phyloP scores from a whole-genome alignment of 2,113 vertebrate genomes.

The Haliaeetus leucogaster region DNA sequence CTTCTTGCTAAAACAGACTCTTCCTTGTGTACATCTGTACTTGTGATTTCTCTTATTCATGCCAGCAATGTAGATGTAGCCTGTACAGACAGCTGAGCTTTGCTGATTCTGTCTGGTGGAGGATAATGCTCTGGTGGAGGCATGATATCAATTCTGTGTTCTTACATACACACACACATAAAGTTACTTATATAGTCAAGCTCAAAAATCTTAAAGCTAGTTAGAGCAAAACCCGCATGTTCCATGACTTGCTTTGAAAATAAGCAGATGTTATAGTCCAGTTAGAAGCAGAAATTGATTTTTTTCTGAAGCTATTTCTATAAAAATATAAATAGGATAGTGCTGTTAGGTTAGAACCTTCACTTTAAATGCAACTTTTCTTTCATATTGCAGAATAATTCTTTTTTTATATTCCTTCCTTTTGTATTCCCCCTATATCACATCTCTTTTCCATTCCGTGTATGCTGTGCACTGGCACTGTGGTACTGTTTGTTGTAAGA shows the following conservation, averaged over 20 bases:
- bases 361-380: neutral
- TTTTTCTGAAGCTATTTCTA: neutral
- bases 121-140: neutral
- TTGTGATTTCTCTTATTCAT: neutral
- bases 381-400: neutral
- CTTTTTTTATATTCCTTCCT: neutral
- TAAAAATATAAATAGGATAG: neutral
- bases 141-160: neutral
- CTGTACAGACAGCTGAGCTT: neutral
- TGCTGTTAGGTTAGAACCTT: neutral
- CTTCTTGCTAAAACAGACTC: neutral
- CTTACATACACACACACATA: neutral
- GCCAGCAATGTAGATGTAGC: neutral
- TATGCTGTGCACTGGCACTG: neutral
- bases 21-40: neutral
- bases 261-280: neutral
- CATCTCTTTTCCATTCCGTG: neutral
- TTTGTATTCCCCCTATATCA: neutral
- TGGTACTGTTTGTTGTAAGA: neutral
- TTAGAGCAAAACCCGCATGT: neutral
- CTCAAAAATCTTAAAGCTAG: neutral
- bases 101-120: neutral
- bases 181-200: neutral
- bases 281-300: neutral
- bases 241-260: neutral